These are phyloP conservation scores for Chelon auratus DNA, from an alignment of 2,797 vertebrate genomes.

Conservation along the genomic window DNA sequence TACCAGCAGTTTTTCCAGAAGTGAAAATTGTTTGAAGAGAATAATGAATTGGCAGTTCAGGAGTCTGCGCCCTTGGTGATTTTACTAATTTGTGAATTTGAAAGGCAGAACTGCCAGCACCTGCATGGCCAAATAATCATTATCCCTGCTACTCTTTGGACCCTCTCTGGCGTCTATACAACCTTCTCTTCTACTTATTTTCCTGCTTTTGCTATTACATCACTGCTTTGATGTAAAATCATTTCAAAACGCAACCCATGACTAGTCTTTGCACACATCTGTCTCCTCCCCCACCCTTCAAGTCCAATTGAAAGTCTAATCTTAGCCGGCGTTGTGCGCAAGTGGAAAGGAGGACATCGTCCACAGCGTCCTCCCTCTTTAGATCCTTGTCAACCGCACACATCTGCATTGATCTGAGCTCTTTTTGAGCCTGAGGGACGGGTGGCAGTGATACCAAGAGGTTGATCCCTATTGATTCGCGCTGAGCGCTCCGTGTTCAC, in stretches of 20 bases:
- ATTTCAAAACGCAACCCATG: constrained; percentile 39
- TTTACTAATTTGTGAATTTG: constrained; percentile 26
- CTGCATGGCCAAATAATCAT: constrained; percentile 17
- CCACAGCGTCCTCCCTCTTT: constrained; percentile 53
- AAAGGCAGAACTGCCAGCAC: constrained; percentile 1
- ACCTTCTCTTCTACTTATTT: neutral
- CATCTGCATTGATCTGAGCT: constrained; percentile 72
- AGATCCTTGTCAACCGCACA: constrained; percentile 67
- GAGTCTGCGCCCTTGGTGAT: too few species aligned
- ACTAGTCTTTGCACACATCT: constrained; percentile 30
- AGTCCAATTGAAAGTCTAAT: constrained; percentile 66
- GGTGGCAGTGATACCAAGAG: constrained; percentile 60
- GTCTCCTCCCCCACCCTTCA: constrained; percentile 30
- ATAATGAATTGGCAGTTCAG: constrained; percentile 14
- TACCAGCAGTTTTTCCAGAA: constrained; percentile 4
- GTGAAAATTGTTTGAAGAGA: constrained; percentile 6
- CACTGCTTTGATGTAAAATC: neutral
- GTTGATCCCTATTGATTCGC: constrained; percentile 74
- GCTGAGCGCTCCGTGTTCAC: constrained; percentile 32
- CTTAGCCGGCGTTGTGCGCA: constrained; percentile 61
- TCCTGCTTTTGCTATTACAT: neutral
- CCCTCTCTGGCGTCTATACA: neutral
- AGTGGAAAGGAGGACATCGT: constrained; percentile 67
- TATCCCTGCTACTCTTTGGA: neutral
- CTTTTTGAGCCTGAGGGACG: constrained; percentile 40